Conservation (phyloP, 64 coral and sea anemone species). For the Actinia equina region DNA sequence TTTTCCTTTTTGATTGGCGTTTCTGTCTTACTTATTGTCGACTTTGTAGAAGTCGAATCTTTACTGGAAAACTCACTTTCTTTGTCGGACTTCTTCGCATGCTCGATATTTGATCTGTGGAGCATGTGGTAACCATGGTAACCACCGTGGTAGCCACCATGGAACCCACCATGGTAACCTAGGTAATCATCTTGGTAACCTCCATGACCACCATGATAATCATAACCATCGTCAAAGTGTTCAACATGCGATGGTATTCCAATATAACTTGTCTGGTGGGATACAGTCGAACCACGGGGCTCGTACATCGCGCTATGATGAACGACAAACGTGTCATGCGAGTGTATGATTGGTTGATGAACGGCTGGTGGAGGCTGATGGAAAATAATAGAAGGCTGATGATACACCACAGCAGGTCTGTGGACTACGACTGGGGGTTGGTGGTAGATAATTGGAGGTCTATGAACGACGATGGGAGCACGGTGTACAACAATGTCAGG, state of each 20-base stretch:
- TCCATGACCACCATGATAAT: slow-evolving; percentile 9
- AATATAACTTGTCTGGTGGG: slow-evolving; percentile 64
- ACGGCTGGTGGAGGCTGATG: slow-evolving; percentile 93
- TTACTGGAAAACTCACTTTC: not conserved
- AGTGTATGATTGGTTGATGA: slow-evolving; percentile 89
- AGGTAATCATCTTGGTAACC: not conserved
- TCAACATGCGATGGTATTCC: slow-evolving; percentile 71
- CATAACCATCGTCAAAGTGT: slow-evolving; percentile 32
- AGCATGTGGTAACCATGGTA: slow-evolving; percentile 21
- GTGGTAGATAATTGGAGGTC: slow-evolving; percentile 96
- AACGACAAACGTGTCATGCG: slow-evolving; percentile 83
- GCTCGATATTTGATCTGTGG: slow-evolving; percentile 68
- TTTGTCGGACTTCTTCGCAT: not conserved
- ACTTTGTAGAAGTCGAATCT: slow-evolving; percentile 33
- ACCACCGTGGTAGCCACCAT: slow-evolving; percentile 9
- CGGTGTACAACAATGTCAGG: slow-evolving; percentile 99
- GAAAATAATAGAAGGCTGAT: slow-evolving; percentile 91
- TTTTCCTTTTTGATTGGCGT: slow-evolving; percentile 48
- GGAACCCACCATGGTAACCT: slow-evolving; percentile 1
- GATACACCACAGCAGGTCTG: slow-evolving; percentile 96
- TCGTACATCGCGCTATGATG: slow-evolving; percentile 65
- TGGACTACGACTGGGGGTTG: slow-evolving; percentile 95
- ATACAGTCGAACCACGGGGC: slow-evolving; percentile 69
- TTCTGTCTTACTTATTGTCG: slow-evolving; percentile 59
- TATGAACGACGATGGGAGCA: slow-evolving; percentile 92